phyloP scores from a whole-genome alignment of 2,888 invertebrate species.

The Drosophila neutralis region DNA sequence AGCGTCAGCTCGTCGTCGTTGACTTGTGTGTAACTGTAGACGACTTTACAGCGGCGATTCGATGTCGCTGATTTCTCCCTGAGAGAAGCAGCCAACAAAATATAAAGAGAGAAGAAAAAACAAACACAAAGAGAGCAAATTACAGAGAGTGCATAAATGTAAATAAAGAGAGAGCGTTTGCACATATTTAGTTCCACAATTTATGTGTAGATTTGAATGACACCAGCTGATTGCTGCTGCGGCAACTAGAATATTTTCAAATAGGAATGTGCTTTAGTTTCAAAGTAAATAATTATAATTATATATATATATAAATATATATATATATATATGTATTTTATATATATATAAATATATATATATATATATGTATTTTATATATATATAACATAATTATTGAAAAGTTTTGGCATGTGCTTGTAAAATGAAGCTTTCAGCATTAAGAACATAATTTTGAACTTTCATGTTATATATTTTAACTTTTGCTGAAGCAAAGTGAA shows the following conservation, averaged over 20 bases:
- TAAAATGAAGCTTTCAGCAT: not conserved
- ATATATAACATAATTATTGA: not conserved
- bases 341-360: too few relatives aligned
- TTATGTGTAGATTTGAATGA: slow-evolving; percentile 4
- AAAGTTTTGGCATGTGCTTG: not conserved
- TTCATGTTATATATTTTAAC: not conserved
- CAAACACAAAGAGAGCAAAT: slow-evolving; percentile 9
- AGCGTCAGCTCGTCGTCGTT: slow-evolving; percentile 97
- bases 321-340: too few relatives aligned
- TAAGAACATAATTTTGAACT: not conserved
- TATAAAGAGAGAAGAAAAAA: not conserved
- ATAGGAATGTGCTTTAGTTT: not conserved
- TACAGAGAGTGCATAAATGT: slow-evolving; percentile 33
- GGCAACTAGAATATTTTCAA: not conserved
- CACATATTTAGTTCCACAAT: slow-evolving; percentile 6
- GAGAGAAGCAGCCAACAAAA: slow-evolving; percentile 36
- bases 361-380: too few relatives aligned
- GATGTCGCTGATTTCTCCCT: slow-evolving; percentile 84
- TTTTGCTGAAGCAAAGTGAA: too few relatives aligned
- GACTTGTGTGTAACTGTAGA: slow-evolving; percentile 96
- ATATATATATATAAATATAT: too few relatives aligned
- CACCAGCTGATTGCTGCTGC: slow-evolving; percentile 20
- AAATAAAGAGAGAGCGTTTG: slow-evolving; percentile 18
- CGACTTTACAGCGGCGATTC: slow-evolving; percentile 91
- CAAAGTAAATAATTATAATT: not conserved